A percentile compares a stretch with the other conserved stretches of the same genome.
Conservation (phyloP, 92 coral and sea anemone genomes). For the Nematostella vectensis region DNA sequence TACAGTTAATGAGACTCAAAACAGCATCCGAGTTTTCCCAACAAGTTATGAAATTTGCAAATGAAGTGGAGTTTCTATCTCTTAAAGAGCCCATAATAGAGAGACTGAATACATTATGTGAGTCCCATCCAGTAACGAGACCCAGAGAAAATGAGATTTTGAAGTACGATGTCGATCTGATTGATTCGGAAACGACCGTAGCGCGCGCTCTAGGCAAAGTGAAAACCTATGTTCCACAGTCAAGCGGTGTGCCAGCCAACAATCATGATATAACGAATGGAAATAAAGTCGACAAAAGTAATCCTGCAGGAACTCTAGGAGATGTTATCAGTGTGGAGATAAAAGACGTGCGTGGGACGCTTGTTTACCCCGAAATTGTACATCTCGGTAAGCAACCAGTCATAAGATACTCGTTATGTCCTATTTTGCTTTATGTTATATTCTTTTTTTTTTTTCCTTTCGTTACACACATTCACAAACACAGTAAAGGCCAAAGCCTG, state of each 20-base stretch:
- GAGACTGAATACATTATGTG: constrained; percentile 52
- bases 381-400: constrained; percentile 42
- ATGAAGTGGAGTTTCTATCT: constrained; percentile 72
- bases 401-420: background rate
- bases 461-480: no score
- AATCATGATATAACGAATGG: no score
- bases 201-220: constrained; percentile 47
- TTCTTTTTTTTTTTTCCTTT: no score
- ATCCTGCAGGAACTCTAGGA: constrained; percentile 16
- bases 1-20: constrained; percentile 43
- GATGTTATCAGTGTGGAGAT: constrained; percentile 54
- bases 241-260: no score
- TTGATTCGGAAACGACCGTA: constrained; percentile 57
- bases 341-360: constrained; percentile 25
- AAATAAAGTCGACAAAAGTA: constrained; percentile 17
- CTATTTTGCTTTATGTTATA: no score
- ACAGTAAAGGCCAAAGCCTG: no score
- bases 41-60: constrained; percentile 79
- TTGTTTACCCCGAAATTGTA: constrained; percentile 31
- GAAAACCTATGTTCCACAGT: constrained; percentile 37
- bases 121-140: constrained; percentile 31
- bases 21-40: constrained; percentile 69
- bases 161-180: constrained; percentile 57
- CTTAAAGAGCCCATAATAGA: constrained; percentile 49
- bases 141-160: constrained; percentile 78